Percentiles rank a stretch among this genome's conserved stretches.
Evolutionary conservation across 2,888 invertebrate species (phyloP).

Genomic region (Trachelus troglodyta): DNA sequence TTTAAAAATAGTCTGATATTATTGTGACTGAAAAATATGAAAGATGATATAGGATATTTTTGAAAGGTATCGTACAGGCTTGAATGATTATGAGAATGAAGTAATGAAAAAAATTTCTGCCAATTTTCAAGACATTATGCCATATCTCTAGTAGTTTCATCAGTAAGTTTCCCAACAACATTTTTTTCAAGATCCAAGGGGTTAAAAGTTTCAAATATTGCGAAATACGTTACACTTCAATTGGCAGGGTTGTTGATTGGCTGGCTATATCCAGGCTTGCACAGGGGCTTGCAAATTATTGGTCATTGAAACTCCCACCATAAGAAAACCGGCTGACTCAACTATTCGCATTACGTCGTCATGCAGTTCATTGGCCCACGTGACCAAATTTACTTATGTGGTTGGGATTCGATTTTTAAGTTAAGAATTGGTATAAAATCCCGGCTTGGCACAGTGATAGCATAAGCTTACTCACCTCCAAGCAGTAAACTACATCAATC

Average conservation of each 20-base stretch:
- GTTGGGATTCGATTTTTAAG: slow-evolving; percentile 45
- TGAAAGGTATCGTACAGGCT: too few species aligned
- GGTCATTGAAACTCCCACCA: slow-evolving; percentile 1
- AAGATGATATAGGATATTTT: too few species aligned
- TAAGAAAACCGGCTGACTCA: slow-evolving; percentile 53
- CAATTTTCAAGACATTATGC: neutral
- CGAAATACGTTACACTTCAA: slow-evolving; percentile 2
- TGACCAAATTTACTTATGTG: slow-evolving; percentile 46
- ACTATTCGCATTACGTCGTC: slow-evolving; percentile 48
- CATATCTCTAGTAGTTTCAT: neutral
- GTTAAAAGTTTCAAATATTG: slow-evolving; percentile 2
- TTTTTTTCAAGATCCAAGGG: neutral
- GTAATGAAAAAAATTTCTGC: too few species aligned
- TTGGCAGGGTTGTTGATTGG: slow-evolving; percentile 3
- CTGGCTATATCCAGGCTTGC: neutral
- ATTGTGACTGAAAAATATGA: slow-evolving; percentile 1
- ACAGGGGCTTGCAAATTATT: slow-evolving; percentile 9
- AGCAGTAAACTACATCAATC: slow-evolving; percentile 55
- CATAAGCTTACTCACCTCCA: slow-evolving; percentile 58
- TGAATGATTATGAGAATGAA: too few species aligned
- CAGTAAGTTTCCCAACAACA: neutral
- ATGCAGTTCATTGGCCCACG: slow-evolving; percentile 45
- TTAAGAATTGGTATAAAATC: slow-evolving; percentile 56
- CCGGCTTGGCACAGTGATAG: slow-evolving; percentile 34
- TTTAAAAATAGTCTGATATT: neutral